Conservation (phyloP, 1,140 invertebrate species). For the Penaeus japonicus region DNA sequence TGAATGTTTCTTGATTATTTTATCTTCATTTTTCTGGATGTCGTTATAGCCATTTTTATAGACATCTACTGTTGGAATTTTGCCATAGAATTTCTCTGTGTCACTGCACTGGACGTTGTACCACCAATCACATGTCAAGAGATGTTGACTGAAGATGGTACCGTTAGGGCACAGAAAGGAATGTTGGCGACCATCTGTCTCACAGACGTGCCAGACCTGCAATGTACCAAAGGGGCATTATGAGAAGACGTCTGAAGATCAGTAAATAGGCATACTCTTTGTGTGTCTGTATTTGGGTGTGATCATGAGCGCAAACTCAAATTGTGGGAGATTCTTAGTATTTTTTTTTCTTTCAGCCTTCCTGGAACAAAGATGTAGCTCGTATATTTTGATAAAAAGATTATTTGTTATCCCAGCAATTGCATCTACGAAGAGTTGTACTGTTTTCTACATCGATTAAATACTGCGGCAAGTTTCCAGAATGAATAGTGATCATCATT, state of each 20-base stretch:
- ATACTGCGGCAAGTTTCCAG: no score
- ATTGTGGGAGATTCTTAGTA: no score
- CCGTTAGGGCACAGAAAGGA: slow-evolving; percentile 61
- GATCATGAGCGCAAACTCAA: no score
- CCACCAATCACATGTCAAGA: slow-evolving; percentile 61
- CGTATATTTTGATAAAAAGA: no score
- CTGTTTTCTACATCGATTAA: no score
- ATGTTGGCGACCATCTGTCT: slow-evolving; percentile 64
- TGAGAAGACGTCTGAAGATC: not conserved
- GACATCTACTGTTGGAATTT: not conserved
- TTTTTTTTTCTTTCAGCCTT: no score
- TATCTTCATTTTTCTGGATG: not conserved
- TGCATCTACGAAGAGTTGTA: no score
- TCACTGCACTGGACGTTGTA: slow-evolving; percentile 59
- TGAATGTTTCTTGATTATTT: not conserved
- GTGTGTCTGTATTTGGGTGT: not conserved
- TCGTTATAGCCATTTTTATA: not conserved
- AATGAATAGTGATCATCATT: no score
- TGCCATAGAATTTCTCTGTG: not conserved
- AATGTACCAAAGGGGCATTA: not conserved
- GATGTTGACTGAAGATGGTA: slow-evolving; percentile 60
- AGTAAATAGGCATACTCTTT: not conserved
- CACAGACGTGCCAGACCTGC: slow-evolving; percentile 70
- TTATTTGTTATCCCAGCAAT: no score
- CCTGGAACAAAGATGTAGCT: no score